Base-by-base conservation (phyloP, 37 sponge, comb jelly and placozoan species). In the Dysidea cf. avara region DNA sequence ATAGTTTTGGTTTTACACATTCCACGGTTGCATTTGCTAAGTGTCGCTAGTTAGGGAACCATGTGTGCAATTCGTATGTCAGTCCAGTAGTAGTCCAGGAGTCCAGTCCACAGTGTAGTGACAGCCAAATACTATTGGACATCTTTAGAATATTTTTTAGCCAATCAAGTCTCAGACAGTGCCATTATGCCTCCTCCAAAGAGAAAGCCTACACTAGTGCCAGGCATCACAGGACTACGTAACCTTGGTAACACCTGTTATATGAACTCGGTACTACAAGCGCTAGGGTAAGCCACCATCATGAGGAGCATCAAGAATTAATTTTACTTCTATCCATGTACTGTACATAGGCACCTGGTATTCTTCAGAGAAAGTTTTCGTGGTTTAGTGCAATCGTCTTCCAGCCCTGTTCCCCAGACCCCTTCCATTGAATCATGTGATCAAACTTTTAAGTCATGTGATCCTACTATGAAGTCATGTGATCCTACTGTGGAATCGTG, bases 171-270 rank as follows among this genome's bases (percentile, higher is more conserved):
- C n/a, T n/a, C n/a, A n/a, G n/a, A n/a, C n/a, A n/a, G n/a, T n/a
- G n/a, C n/a, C n/a, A n/a, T n/a, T n/a, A n/a, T n/a, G n/a, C n/a
- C n/a, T n/a, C n/a, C n/a, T n/a, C n/a, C n/a, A 47, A 68, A 53
- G 11, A 68, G 46, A 1, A n/a, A n/a, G n/a, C n/a, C n/a, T n/a
- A n/a, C n/a, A n/a, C n/a, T 88, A 12, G 75, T 71, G 0, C 80
- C 84, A 20, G 89, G 89, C 7, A 83, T 88, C 79, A 88, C 85
- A 30, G 91, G 91, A 0, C 53, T 90, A 12, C 71, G 86, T 64
- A 90, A 90, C 69, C 91, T 90, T 37, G 91, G 91, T 29, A 90
- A 90, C 69, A 90, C 91, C 2, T 90, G 91, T 53, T 90, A 90
- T 76, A 85, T 90, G 86, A 90, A 90, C 56, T 76, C 91, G 12